phyloP scores from a whole-genome alignment of 2,113 vertebrate species.

The Sylvilagus bachmani region DNA sequence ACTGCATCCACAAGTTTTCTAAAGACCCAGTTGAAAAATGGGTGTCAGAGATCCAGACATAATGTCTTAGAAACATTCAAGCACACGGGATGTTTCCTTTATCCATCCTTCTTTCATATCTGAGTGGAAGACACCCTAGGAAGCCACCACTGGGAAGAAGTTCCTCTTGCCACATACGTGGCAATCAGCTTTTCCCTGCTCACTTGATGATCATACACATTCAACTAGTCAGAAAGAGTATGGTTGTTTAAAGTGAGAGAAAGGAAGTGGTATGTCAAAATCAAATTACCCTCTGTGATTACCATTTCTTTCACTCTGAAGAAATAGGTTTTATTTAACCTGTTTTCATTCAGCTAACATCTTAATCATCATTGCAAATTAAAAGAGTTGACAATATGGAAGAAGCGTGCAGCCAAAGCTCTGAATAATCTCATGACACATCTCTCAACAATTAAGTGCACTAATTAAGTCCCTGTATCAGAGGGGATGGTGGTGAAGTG shows the following conservation, averaged over 20 bases:
- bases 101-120: background rate
- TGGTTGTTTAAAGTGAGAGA: slow-evolving; percentile 68
- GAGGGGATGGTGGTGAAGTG: slow-evolving; percentile 69
- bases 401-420: slow-evolving; percentile 73
- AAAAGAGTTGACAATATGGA: slow-evolving; percentile 79
- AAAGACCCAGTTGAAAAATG: background rate
- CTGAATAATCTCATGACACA: slow-evolving; percentile 80
- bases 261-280: slow-evolving; percentile 75
- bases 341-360: slow-evolving; percentile 76
- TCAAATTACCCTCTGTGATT: slow-evolving; percentile 76
- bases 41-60: background rate
- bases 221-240: slow-evolving; percentile 45
- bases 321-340: slow-evolving; percentile 66
- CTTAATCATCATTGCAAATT: slow-evolving; percentile 67
- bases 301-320: slow-evolving; percentile 65
- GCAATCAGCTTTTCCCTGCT: background rate
- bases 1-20: background rate
- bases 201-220: slow-evolving; percentile 32
- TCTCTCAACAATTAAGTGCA: slow-evolving; percentile 82
- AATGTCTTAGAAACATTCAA: background rate
- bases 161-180: background rate
- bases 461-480: slow-evolving; percentile 80
- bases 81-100: background rate
- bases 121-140: background rate
- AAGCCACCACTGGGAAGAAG: slow-evolving; percentile 26